Conservation (phyloP, 2,888 invertebrate species). For the Antitype chi region DNA sequence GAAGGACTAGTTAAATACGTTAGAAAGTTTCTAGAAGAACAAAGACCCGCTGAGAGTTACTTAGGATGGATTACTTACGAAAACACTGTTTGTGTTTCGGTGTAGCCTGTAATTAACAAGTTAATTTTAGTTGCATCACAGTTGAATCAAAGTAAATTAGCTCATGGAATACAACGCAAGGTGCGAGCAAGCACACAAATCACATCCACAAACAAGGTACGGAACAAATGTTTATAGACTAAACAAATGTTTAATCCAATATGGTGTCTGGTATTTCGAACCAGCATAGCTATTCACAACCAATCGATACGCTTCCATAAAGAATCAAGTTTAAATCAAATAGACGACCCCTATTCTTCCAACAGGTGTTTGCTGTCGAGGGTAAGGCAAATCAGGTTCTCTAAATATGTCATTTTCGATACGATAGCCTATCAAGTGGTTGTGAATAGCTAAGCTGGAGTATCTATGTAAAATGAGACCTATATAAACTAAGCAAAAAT, state of each 20-base stretch:
- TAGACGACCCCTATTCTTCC: too few species aligned
- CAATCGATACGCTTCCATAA: too few species aligned
- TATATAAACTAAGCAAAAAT: neutral
- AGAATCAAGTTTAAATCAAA: too few species aligned
- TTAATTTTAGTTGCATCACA: neutral
- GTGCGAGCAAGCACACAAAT: conserved; percentile 13
- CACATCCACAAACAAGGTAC: conserved; percentile 10
- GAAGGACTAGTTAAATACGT: neutral
- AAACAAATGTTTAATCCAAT: conserved; percentile 19
- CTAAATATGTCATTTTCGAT: too few species aligned
- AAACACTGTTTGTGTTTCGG: neutral
- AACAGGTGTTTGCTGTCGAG: too few species aligned
- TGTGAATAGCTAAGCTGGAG: neutral
- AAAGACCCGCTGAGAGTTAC: neutral
- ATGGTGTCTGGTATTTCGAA: neutral
- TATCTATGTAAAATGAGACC: neutral
- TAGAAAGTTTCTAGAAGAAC: neutral
- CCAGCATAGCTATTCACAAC: too few species aligned
- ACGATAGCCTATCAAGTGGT: too few species aligned
- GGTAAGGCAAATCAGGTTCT: too few species aligned
- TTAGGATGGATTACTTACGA: too few species aligned
- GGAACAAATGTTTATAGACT: conserved; percentile 4
- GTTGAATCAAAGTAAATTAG: neutral
- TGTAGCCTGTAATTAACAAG: neutral
- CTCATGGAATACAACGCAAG: neutral